Conservation (phyloP, 2,113 vertebrate species). For the Ariopsis seemanni region DNA sequence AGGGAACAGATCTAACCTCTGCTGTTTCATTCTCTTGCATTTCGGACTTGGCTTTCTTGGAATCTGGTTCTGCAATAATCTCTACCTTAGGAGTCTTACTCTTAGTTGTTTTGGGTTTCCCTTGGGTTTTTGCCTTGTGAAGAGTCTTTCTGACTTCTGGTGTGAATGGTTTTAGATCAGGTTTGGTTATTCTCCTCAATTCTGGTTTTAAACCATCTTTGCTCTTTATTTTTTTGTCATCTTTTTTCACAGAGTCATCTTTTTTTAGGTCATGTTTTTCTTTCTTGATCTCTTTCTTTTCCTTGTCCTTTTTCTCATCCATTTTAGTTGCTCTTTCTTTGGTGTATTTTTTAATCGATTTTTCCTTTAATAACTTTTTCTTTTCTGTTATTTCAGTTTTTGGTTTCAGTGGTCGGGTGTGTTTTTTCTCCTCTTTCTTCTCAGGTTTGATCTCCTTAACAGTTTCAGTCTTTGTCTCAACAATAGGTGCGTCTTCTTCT, state of each 20-base stretch:
- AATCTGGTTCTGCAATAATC: constrained; percentile 53
- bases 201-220: constrained; percentile 86
- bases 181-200: constrained; percentile 86
- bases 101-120: constrained; percentile 82
- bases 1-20: constrained; percentile 72
- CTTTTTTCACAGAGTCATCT: constrained; percentile 87
- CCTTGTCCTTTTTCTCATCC: constrained; percentile 96
- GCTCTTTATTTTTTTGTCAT: constrained; percentile 88
- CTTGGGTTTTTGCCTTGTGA: constrained; percentile 89
- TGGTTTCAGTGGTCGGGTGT: constrained; percentile 76
- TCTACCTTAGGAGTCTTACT: constrained; percentile 77
- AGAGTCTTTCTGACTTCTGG: constrained; percentile 96
- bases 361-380: constrained; percentile 90
- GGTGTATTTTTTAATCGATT: constrained; percentile 86
- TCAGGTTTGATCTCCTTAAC: constrained; percentile 82
- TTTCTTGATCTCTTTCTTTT: constrained; percentile 94
- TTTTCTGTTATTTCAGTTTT: constrained; percentile 89
- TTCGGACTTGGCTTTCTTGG: constrained; percentile 50
- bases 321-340: constrained; percentile 93
- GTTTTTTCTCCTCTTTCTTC: constrained; percentile 81
- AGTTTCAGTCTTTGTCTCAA: constrained; percentile 82
- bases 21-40: constrained; percentile 57
- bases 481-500: constrained; percentile 74
- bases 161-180: constrained; percentile 93
- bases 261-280: constrained; percentile 75